Percentiles rank a stretch among this genome's conserved stretches.
These are phyloP conservation scores for Drosophila orena DNA, from an alignment of 1,140 invertebrate species.

Conservation along the genomic window DNA sequence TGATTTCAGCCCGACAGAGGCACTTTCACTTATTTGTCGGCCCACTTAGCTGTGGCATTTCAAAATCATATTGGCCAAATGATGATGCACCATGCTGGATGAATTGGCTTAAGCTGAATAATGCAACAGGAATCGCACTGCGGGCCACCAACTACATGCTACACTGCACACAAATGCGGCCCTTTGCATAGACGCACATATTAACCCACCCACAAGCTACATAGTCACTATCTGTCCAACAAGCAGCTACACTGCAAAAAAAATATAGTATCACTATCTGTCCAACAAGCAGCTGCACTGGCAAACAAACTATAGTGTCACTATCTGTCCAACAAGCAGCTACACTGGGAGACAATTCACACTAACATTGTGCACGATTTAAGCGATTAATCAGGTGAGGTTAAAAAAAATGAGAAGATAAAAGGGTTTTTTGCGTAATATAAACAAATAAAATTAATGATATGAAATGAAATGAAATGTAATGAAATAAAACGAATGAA, in stretches of 20 bases:
- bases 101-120: conserved; percentile 30
- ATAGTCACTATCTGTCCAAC: not conserved
- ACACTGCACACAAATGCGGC: not conserved
- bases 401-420: too few species aligned
- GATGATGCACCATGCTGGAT: conserved; percentile 6
- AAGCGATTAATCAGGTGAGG: too few species aligned
- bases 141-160: conserved; percentile 3
- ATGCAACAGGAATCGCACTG: conserved; percentile 16
- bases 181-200: not conserved
- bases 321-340: not conserved
- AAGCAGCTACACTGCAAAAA: conserved; percentile 4
- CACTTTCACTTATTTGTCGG: not conserved
- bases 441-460: too few species aligned
- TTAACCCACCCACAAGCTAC: not conserved
- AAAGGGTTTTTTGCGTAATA: too few species aligned
- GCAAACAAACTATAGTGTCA: too few species aligned
- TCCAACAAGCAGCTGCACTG: too few species aligned
- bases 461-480: too few species aligned
- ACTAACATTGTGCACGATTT: not conserved
- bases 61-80: not conserved
- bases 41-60: not conserved
- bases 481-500: too few species aligned
- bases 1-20: conserved; percentile 11
- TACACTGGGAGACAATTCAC: not conserved
- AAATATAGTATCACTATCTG: too few species aligned